Base-by-base conservation (phyloP, 2,797 vertebrate genomes). In the Rhinophrynus dorsalis region DNA sequence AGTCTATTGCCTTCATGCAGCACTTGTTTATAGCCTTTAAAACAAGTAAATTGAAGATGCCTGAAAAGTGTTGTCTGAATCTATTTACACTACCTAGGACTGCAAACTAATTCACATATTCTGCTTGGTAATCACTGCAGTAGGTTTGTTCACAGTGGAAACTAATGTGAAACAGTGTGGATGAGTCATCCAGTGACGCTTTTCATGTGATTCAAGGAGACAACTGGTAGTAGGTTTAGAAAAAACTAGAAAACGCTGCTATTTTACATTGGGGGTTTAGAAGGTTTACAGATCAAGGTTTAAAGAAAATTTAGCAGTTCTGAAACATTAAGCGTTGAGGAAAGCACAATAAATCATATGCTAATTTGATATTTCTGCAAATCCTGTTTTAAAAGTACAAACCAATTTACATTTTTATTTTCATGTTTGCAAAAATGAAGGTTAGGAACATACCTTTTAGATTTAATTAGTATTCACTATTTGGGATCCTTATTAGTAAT, bases 391-490 rank as follows among this genome's bases (percentile, higher is more conserved):
- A 52, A 15, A 56, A 56, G 30, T 11, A 56, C 52, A 67, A 56
- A 58, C 13, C 32, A 17, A 18, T 45, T 47, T 67, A 15, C 24
- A 67, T 13, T 11, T 27, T 44, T 54, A 24, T 57, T 45, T 58
- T 66, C 18, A 17, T 32, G 26, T 3, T n/a, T 24, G 12, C 47
- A 13, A 13, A n/a, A 11, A 13, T 30, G n/a, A 15, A 15, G 26
- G 51, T 38, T 57, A 45, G 18, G 35, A 26, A 21, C 29, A 47
- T 17, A 66, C 51, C 30, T 12, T 44, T 56, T 13, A 23, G 51
- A 55, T 66, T 44, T 5, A 55, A 66, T 66, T 65, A 42, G 37
- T 47, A 65, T 42, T n/a, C n/a, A n/a, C n/a, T n/a, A n/a, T n/a
- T n/a, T n/a, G n/a, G n/a, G n/a, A n/a, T n/a, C n/a, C n/a, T n/a